Evolutionary conservation across 1,140 invertebrate genomes (phyloP), one percentile per base, ranked within the genome.

Genomic region (Wasmannia auropunctata): DNA sequence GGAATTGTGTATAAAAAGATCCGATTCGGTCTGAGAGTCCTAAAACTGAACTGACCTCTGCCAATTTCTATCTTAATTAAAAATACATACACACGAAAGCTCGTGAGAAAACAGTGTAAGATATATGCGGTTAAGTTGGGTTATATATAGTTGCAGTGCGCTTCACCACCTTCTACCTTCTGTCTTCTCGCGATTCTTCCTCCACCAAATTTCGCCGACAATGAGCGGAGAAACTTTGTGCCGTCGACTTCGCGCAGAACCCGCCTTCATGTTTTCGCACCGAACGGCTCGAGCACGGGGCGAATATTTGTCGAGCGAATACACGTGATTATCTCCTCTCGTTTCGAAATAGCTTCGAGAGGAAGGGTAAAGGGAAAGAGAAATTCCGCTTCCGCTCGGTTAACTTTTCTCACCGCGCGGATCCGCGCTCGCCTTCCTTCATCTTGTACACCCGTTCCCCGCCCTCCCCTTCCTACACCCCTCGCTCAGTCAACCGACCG

Each of bases 231-330:
- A 63, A 65, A 85, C 37, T 76, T 75, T 4, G 43, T 43, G 28
- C 65, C 51, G 34, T 14, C 69, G 67, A 43, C 70, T 72, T 60
- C 3, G 37, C 28, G 14, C 28, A 22, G n/a, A 28, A 10, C 43
- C 58, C 31, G 46, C 46, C 49, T 22, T 25, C 46, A 51, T 31
- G 22, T 65, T 54, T 80, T 69, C 63, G 60, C 51, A 49, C 40
- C 51, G 51, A 87, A 75, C 70, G 49, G 70, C 70, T 37, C 70
- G 70, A 46, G 58, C 31, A 54, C 54, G 46, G n/a, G n/a, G 65
- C 69, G 85, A 89, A 88, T 89, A 89, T 88, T 89, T 89, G 81
- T 86, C 62, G 69, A 88, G 83, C 54, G 81, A 86, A 80, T 86
- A 58, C 81, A 43, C 75, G 60, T 76, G 88, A 89, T 89, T 89